A percentile compares a stretch with the other conserved stretches of the same genome.
Conservation (phyloP, 2,113 vertebrate genomes). For the Scytalopus superciliaris region DNA sequence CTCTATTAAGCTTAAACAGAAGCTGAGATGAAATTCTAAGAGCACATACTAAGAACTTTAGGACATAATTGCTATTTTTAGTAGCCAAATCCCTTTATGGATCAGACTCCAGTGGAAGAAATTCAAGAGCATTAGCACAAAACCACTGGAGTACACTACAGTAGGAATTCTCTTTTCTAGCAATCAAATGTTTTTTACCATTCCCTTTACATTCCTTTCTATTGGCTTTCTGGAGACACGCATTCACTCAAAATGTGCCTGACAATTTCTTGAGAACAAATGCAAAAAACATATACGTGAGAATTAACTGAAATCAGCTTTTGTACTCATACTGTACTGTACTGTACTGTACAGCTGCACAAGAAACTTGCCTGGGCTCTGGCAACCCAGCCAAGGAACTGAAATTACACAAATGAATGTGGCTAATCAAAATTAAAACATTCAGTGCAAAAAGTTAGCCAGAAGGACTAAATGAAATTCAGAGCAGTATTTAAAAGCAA, state of each 20-base stretch:
- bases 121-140: not conserved
- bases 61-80: not conserved
- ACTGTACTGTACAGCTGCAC: not conserved
- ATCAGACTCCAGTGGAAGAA: not conserved
- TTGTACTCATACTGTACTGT: not conserved
- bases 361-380: not conserved
- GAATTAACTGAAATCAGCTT: not conserved
- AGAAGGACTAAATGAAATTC: not conserved
- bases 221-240: not conserved
- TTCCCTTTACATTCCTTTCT: not conserved
- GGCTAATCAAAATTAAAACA: constrained; percentile 9
- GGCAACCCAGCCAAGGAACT: not conserved
- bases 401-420: constrained; percentile 11
- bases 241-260: not conserved
- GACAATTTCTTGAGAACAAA: not conserved
- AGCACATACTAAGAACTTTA: not conserved
- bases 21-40: not conserved
- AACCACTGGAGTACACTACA: not conserved
- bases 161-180: not conserved
- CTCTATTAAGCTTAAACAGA: not conserved
- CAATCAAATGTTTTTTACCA: not conserved
- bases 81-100: not conserved
- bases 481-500: not conserved
- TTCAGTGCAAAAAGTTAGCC: not conserved
- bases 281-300: not conserved